Conservation (phyloP, 2,888 invertebrate genomes). For the Ormia ochracea region DNA sequence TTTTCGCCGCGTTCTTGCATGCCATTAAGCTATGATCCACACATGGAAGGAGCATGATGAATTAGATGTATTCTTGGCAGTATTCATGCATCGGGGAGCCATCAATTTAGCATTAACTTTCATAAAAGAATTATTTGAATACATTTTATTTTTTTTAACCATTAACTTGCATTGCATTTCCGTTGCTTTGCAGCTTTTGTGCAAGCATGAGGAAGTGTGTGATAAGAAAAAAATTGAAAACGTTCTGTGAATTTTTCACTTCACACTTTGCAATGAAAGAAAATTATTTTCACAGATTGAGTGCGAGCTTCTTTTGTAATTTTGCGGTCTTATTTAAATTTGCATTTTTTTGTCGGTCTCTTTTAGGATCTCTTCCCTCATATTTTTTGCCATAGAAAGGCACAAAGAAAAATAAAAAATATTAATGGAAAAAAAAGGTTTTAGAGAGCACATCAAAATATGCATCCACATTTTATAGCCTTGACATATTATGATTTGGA, state of each 20-base stretch:
- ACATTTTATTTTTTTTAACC: neutral
- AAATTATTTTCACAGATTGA: conserved; percentile 56
- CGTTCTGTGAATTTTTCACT: conserved; percentile 58
- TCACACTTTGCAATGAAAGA: conserved; percentile 53
- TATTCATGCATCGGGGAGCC: too few species aligned
- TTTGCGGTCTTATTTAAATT: conserved; percentile 24
- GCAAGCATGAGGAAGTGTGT: neutral
- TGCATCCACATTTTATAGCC: too few species aligned
- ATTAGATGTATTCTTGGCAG: too few species aligned
- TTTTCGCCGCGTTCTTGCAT: too few species aligned
- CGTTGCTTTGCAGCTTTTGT: conserved; percentile 2
- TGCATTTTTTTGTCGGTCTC: neutral
- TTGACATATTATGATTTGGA: conserved; percentile 16
- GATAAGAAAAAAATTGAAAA: conserved; percentile 7
- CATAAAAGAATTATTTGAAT: neutral
- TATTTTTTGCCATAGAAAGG: conserved; percentile 3
- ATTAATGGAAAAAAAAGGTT: too few species aligned
- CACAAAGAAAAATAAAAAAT: neutral
- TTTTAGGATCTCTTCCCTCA: neutral
- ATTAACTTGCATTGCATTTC: neutral
- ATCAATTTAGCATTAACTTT: neutral
- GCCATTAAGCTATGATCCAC: too few species aligned
- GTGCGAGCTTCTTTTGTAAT: conserved; percentile 38
- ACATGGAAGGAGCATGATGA: too few species aligned
- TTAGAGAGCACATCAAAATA: neutral